Base-by-base conservation (phyloP, 23 tunicate genomes). In the Aplidium turbinatum region DNA sequence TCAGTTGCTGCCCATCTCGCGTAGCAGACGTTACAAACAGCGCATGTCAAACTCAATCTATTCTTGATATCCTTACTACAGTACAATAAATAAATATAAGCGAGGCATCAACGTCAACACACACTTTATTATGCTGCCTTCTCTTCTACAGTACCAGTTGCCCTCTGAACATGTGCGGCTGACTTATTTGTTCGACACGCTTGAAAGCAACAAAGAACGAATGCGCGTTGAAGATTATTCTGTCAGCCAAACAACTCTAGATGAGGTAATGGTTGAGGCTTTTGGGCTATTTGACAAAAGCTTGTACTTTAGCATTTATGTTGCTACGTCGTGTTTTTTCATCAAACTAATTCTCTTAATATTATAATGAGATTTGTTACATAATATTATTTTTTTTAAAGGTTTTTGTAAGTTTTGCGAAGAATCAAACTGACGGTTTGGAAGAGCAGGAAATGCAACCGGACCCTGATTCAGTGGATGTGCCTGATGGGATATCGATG, bases 331-430 rank as follows among this genome's bases (percentile, higher is more conserved):
- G n/a, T n/a, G n/a, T n/a, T n/a, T n/a, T n/a, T n/a, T n/a, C n/a
- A n/a, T n/a, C n/a, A n/a, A n/a, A n/a, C n/a, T n/a, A n/a, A n/a
- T 42, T 42, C 16, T 11, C 16, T 42, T 42, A 42, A 42, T 11
- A 9, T 42, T 42, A 42, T 42, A 16, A 42, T 42, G 50, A 42
- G 13, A 16, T 11, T 16, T 42, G 11, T 16, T 9, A 9, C 50
- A 9, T 42, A 42, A 55, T 20, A 6, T 20, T 22, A 18, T 11
- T 20, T 55, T 55, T 13, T 13, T 55, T 33, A 32, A 63, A 91
- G 97, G 99, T 94, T 33, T 94, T 94, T 65, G 93, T 94, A 62
- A 78, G 61, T 35, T 94, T 94, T 64, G 99, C 99, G 19, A 77
- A 87, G 45, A 33, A 68, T 18, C 99, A 94, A 72, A 87, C 94